phyloP scores from a whole-genome alignment of 1,140 invertebrate species.

The Drosophila ercepeae region DNA sequence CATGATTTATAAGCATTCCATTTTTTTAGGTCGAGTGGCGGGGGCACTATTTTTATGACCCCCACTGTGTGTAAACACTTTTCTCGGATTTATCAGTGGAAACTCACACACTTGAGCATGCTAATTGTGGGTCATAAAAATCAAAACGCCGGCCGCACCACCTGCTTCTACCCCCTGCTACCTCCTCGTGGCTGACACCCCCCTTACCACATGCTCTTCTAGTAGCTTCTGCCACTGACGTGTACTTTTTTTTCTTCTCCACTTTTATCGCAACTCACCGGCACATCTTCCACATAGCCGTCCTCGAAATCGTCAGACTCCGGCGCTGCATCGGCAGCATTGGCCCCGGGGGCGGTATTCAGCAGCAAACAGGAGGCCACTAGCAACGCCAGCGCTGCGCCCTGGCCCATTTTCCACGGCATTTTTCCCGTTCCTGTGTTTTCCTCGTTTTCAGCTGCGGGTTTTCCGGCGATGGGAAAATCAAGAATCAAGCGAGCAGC shows the following conservation, averaged over 20 bases:
- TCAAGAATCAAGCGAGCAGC: not conserved
- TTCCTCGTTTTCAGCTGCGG: constrained; percentile 24
- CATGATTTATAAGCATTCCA: not conserved
- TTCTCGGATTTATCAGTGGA: constrained; percentile 47
- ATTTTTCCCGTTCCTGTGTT: constrained; percentile 42
- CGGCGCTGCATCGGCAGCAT: constrained; percentile 11
- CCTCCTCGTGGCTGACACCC: too few relatives aligned
- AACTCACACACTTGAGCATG: constrained; percentile 21
- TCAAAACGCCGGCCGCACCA: constrained; percentile 24
- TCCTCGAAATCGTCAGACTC: constrained; percentile 73
- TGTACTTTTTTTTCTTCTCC: constrained; percentile 58
- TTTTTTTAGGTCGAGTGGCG: not conserved
- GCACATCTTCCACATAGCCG: constrained; percentile 75
- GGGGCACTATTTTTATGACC: constrained; percentile 7
- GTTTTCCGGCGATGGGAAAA: constrained; percentile 27
- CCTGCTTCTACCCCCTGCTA: not conserved
- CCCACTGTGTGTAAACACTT: constrained; percentile 32
- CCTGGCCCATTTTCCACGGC: constrained; percentile 52
- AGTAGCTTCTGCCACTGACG: constrained; percentile 63
- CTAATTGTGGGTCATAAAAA: constrained; percentile 53
- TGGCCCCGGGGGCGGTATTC: constrained; percentile 3
- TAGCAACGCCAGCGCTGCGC: constrained; percentile 61
- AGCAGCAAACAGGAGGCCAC: constrained; percentile 34
- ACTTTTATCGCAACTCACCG: constrained; percentile 49
- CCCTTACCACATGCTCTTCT: constrained; percentile 24